A percentile compares a stretch with the other conserved stretches of the same genome.
Evolutionary conservation across 2,888 invertebrate species (phyloP).

Genomic region (Leptothorax acervorum): DNA sequence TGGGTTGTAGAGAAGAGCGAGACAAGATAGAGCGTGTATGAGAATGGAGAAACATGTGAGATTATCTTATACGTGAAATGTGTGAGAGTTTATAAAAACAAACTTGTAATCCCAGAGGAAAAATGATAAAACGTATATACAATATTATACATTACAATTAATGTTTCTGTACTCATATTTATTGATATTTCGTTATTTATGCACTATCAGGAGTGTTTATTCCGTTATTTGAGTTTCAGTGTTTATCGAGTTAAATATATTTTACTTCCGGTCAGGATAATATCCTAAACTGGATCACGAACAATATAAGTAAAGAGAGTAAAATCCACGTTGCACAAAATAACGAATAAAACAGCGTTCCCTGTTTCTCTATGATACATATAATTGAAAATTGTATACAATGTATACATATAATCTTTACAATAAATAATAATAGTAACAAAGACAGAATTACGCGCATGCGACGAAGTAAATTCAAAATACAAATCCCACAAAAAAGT

Average conservation of each 20-base stretch:
- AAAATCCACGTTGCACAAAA: not conserved
- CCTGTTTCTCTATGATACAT: not conserved
- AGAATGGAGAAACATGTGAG: not conserved
- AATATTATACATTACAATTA: not conserved
- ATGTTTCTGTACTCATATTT: not conserved
- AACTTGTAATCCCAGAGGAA: not conserved
- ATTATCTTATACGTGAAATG: not conserved
- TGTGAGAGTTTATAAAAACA: not conserved
- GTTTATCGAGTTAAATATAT: not conserved
- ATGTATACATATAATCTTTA: constrained; percentile 21
- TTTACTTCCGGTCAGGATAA: not conserved
- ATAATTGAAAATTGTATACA: constrained; percentile 47
- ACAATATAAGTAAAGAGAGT: not conserved
- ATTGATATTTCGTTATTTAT: not conserved
- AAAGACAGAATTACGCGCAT: constrained; percentile 1
- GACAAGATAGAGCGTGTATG: not conserved
- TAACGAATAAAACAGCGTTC: not conserved
- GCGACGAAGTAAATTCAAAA: constrained; percentile 1
- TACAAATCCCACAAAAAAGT: not conserved
- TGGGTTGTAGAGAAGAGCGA: not conserved
- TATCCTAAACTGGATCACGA: not conserved
- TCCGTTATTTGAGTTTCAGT: not conserved
- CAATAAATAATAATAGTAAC: constrained; percentile 45
- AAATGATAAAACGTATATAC: not conserved
- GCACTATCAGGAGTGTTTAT: not conserved